Percentiles rank a stretch among this genome's conserved stretches.
phyloP scores from a whole-genome alignment of 2,113 vertebrate genomes.

The Strix aluco region DNA sequence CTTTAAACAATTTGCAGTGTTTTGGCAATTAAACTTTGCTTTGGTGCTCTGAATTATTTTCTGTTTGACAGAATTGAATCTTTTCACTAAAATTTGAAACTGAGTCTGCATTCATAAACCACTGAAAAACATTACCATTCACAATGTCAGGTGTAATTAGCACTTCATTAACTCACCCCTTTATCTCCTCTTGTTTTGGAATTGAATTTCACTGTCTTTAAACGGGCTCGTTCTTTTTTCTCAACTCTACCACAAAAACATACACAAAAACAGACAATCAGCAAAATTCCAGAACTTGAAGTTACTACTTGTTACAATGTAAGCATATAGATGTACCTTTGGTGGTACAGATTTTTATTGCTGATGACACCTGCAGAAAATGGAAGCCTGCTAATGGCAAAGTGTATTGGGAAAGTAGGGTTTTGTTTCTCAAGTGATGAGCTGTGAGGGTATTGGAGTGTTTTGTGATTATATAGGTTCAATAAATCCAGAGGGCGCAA shows the following conservation, averaged over 20 bases:
- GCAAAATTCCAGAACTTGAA: not conserved
- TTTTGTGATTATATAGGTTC: not conserved
- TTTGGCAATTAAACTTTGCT: not conserved
- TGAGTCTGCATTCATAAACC: not conserved
- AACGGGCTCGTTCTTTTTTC: constrained; percentile 94
- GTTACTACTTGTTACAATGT: not conserved
- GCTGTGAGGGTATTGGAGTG: not conserved
- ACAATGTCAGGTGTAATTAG: constrained; percentile 2
- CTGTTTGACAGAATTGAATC: not conserved
- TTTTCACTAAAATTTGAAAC: not conserved
- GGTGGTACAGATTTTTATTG: not conserved
- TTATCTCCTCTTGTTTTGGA: constrained; percentile 92
- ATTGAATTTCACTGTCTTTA: constrained; percentile 99
- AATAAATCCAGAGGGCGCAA: not conserved
- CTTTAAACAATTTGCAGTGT: not conserved
- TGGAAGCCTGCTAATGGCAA: not conserved
- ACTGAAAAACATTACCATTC: not conserved
- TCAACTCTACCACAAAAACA: constrained; percentile 83
- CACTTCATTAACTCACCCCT: constrained; percentile 86
- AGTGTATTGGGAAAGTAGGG: not conserved
- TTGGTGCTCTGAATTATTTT: constrained; percentile 14
- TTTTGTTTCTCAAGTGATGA: not conserved
- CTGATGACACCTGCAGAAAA: not conserved
- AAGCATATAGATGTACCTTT: not conserved
- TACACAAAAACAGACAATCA: not conserved